Base-by-base conservation (phyloP, 2,113 vertebrate genomes). In the Irena cyanogastra region DNA sequence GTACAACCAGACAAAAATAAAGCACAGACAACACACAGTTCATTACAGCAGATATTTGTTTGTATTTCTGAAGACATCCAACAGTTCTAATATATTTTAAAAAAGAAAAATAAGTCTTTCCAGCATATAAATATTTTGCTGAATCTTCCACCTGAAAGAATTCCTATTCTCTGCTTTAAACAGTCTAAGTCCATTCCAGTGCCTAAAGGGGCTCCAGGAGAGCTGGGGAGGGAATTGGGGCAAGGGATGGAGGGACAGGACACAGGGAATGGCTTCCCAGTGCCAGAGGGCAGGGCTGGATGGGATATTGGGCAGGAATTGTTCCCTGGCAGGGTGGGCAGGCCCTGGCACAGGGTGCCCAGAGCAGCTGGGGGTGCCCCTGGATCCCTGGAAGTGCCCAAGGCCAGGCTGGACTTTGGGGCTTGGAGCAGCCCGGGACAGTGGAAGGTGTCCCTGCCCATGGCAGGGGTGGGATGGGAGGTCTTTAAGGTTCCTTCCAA, bases 101-200 rank as follows among this genome's bases (percentile, higher is more conserved):
- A 15, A 53, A 56, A 56, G 26, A 7, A 9, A 24, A 75, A 47
- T 6, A 35, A 42, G 3, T 4, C 6, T 15, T 90, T 39, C 14
- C 49, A 82, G 31, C 9, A 64, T 9, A 52, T 15, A 61, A 81
- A 61, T 4, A 4, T 33, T 33, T 17, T 42, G 22, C 23, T 52
- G 33, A 47, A 78, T 28, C 22, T 53, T 41, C 7, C 27, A 64
- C 27, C 42, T 75, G 12, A 50, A 78, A 77, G 31, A 78, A 50
- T 7, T 47, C 37, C 12, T 44, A 1, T 22, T 41, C 17, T 42
- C 22, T n/a, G 31, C 13, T 50, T 66, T 53, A 47, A 70, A 45
- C 4, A 54, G 56, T 57, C 20, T 2, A 26, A 49, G 8, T 8
- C 8, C 20, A 8, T 41, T 56, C 16, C 42, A 41, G 13, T 0